phyloP scores from a whole-genome alignment of 2,797 vertebrate species.

The Hipposideros larvatus region DNA sequence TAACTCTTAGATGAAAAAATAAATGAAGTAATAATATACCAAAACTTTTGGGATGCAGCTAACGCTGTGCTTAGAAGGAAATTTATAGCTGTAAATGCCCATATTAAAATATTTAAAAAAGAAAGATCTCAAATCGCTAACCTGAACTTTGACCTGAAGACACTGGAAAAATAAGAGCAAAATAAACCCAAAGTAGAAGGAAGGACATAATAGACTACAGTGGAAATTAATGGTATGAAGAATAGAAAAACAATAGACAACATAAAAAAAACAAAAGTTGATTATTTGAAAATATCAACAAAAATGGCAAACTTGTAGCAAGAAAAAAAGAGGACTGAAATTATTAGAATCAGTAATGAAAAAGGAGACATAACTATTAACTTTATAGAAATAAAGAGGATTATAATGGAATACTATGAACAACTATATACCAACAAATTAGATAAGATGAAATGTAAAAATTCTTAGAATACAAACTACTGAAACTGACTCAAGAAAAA shows the following conservation, averaged over 20 bases:
- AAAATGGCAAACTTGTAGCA: not conserved
- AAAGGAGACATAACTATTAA: not conserved
- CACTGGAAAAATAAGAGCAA: not conserved
- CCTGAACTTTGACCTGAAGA: not conserved
- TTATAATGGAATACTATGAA: not conserved
- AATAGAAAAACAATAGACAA: not conserved
- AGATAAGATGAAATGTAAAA: not conserved
- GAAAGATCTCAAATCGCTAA: not conserved
- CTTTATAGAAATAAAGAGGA: not conserved
- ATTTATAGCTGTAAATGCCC: not conserved
- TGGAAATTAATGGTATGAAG: not conserved
- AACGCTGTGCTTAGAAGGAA: not conserved
- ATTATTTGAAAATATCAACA: constrained; percentile 10
- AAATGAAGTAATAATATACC: not conserved
- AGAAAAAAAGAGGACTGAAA: not conserved
- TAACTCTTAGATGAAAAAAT: not conserved
- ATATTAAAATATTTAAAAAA: not conserved
- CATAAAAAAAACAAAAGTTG: not conserved
- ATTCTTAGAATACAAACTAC: constrained; percentile 1
- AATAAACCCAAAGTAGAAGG: not conserved
- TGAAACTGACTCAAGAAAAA: not conserved
- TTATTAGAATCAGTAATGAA: not conserved
- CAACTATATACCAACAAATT: not conserved
- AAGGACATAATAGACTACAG: not conserved
- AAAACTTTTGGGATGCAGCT: not conserved